Evolutionary conservation across 2,797 vertebrate species (phyloP), one percentile per base, ranked within the genome.

Genomic region (Gobionotothen gibberifrons): DNA sequence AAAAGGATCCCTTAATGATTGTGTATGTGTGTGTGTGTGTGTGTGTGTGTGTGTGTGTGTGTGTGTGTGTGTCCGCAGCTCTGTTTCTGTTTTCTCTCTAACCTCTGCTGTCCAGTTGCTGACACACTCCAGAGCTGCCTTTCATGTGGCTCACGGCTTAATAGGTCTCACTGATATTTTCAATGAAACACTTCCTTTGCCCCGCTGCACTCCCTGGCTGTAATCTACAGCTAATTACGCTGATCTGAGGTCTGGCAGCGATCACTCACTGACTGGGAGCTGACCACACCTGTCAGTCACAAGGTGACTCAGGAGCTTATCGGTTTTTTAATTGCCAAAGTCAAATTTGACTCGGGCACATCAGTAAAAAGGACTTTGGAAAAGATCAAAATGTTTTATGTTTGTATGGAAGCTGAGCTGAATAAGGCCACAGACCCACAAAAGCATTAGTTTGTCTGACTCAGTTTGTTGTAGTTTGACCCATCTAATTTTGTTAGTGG

Each of bases 71-170:
- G 58, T 79, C 61, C 22, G 47, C 36, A 8, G 89, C 55, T 94
- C 94, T 96, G 95, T 84, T 93, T 94, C 94, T 96, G 95, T 84
- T 93, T 94, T 95, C 90, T 92, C 93, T 94, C 94, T 88, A 74
- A 85, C 87, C 86, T 78, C 75, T 76, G 86, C 86, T 92, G 77
- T 82, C 79, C 77, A 12, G 57, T 69, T 14, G 10, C 68, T 86
- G 96, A 98, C 93, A 87, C 89, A 93, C 95, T 95, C 89, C 97
- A 97, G 96, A 94, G 88, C 87, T 62, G 82, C 77, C 94, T 96
- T 96, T 97, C 94, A 96, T 96, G 95, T 96, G 95, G 95, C 85
- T 93, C 84, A 79, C 81, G 74, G 87, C 90, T 92, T 96, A 96
- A 96, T 94, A 93, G 91, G 78, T 90, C 88, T 91, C 86, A 91